Conservation (phyloP, 2,113 vertebrate genomes). For the Rhodinocichla rosea region DNA sequence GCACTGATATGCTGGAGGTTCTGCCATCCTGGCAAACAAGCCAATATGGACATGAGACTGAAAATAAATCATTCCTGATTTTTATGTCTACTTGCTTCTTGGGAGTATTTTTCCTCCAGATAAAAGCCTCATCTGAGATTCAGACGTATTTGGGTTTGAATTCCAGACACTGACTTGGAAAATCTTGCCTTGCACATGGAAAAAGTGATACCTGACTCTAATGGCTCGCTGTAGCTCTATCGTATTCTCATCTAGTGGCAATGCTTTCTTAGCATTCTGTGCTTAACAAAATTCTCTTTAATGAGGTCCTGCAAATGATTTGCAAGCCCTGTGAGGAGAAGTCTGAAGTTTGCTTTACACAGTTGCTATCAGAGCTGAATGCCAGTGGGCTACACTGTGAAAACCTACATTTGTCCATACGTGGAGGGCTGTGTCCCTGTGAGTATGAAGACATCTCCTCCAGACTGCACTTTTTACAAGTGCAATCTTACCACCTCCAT, state of each 20-base stretch:
- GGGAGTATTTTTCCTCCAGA: slow-evolving; percentile 41
- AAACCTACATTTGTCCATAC: background rate
- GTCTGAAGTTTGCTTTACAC: background rate
- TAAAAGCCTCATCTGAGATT: slow-evolving; percentile 49
- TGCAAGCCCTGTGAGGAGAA: background rate
- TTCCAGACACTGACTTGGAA: slow-evolving; percentile 65
- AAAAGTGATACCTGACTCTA: slow-evolving; percentile 60
- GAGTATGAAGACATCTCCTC: background rate
- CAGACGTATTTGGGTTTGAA: slow-evolving; percentile 61
- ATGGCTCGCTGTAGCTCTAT: background rate
- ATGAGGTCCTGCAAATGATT: slow-evolving; percentile 20
- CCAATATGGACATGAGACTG: background rate
- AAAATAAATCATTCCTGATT: background rate
- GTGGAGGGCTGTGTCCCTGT: fast-evolving
- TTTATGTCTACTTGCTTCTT: background rate
- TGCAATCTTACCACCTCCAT: background rate
- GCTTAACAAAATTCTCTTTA: slow-evolving; percentile 33
- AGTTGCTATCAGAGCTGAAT: background rate
- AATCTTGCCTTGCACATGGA: slow-evolving; percentile 46
- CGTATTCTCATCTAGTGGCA: slow-evolving; percentile 54
- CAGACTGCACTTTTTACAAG: background rate
- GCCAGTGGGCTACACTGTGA: background rate
- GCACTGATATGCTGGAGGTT: background rate
- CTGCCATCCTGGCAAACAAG: background rate
- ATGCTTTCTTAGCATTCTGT: slow-evolving; percentile 12